Conservation (phyloP, 1,140 invertebrate species). For the Pararge aegeria region DNA sequence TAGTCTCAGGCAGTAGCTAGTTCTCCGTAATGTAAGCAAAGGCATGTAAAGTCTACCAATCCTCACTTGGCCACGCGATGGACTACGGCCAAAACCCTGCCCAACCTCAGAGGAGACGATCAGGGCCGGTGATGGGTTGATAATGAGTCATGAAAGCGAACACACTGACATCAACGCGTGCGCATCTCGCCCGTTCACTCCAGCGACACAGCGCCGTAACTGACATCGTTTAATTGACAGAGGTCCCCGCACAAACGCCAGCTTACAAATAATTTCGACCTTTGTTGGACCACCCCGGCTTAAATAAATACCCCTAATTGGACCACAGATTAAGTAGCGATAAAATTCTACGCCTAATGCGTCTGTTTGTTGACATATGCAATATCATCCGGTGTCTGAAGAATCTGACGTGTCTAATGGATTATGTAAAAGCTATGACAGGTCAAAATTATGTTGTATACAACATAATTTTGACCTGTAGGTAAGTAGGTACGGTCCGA, state of each 20-base stretch:
- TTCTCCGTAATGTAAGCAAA: too few relatives aligned
- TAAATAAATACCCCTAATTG: slow-evolving; percentile 56
- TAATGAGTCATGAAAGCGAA: too few relatives aligned
- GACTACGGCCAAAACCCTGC: too few relatives aligned
- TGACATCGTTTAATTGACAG: slow-evolving; percentile 57
- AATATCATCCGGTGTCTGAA: slow-evolving; percentile 7
- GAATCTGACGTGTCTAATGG: slow-evolving; percentile 10
- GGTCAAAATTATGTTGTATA: not conserved
- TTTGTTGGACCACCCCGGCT: slow-evolving; percentile 48
- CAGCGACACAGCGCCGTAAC: slow-evolving; percentile 44
- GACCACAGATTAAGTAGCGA: slow-evolving; percentile 48
- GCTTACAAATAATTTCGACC: slow-evolving; percentile 13
- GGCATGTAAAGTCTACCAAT: too few relatives aligned
- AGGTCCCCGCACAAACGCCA: slow-evolving; percentile 33
- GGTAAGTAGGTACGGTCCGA: too few relatives aligned
- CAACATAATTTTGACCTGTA: not conserved
- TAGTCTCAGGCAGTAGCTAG: too few relatives aligned
- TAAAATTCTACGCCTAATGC: slow-evolving; percentile 37
- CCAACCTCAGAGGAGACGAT: too few relatives aligned
- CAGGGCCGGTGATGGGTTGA: too few relatives aligned
- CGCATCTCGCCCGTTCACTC: slow-evolving; percentile 21
- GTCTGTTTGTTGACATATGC: slow-evolving; percentile 34
- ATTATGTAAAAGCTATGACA: slow-evolving; percentile 4
- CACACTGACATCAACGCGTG: slow-evolving; percentile 31
- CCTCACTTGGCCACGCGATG: too few relatives aligned